Conservation (phyloP, 2,888 invertebrate species). For the Cybosia mesomella region DNA sequence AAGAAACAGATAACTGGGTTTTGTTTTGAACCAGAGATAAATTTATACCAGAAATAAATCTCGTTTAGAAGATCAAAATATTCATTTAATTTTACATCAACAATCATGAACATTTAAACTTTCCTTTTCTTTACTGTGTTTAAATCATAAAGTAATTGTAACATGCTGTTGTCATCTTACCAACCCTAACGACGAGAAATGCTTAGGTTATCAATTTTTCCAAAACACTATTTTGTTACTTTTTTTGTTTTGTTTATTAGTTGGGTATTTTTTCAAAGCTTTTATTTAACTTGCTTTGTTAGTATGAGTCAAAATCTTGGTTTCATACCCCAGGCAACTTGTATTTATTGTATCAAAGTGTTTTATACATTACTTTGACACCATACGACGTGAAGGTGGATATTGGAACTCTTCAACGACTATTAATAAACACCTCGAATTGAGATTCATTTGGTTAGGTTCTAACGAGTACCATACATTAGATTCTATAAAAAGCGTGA, state of each 20-base stretch:
- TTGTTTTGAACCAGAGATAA: background rate
- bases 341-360: too few relatives aligned
- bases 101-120: background rate
- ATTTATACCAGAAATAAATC: conserved; percentile 1
- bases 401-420: too few relatives aligned
- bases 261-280: too few relatives aligned
- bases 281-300: background rate
- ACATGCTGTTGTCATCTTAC: background rate
- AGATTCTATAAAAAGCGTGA: too few relatives aligned
- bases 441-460: too few relatives aligned
- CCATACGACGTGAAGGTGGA: too few relatives aligned
- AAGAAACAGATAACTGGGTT: conserved; percentile 8
- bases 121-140: background rate
- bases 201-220: too few relatives aligned
- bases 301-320: too few relatives aligned
- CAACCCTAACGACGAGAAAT: too few relatives aligned
- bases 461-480: background rate
- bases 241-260: background rate
- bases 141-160: background rate
- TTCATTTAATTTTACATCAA: background rate
- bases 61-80: background rate
- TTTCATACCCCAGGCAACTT: too few relatives aligned
- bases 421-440: too few relatives aligned
- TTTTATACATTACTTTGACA: too few relatives aligned
- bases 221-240: background rate